Percentiles rank a stretch among this genome's conserved stretches.
These are phyloP conservation scores for Heliothis subflexa DNA, from an alignment of 1,140 invertebrate species.

Conservation along the genomic window DNA sequence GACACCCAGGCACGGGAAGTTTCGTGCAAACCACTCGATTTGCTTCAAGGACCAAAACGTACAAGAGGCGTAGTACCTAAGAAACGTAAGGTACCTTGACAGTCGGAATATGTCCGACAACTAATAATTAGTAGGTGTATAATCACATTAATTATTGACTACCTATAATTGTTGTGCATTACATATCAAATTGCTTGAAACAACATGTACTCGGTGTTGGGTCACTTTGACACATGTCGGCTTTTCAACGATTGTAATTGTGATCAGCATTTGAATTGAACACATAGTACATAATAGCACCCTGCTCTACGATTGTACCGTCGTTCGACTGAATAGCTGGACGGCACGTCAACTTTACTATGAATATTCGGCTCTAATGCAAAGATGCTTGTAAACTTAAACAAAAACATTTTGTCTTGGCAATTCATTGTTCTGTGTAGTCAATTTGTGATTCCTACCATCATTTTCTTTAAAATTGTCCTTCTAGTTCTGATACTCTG, in stretches of 20 bases:
- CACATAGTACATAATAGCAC: slow-evolving; percentile 66
- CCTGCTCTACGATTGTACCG: slow-evolving; percentile 58
- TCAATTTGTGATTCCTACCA: slow-evolving; percentile 75
- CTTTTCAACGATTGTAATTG: slow-evolving; percentile 41
- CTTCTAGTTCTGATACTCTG: slow-evolving; percentile 77
- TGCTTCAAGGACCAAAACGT: slow-evolving; percentile 61
- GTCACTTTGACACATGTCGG: slow-evolving; percentile 31
- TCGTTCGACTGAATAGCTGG: neutral
- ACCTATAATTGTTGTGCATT: slow-evolving; percentile 62
- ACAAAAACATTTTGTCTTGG: slow-evolving; percentile 55
- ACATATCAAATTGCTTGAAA: slow-evolving; percentile 73
- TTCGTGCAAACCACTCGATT: slow-evolving; percentile 41
- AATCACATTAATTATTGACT: slow-evolving; percentile 20
- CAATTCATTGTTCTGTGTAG: slow-evolving; percentile 71
- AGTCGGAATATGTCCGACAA: slow-evolving; percentile 36
- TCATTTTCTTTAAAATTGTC: slow-evolving; percentile 73
- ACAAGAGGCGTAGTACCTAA: slow-evolving; percentile 59
- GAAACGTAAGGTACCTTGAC: slow-evolving; percentile 42
- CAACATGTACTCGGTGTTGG: slow-evolving; percentile 24
- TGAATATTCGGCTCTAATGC: slow-evolving; percentile 49
- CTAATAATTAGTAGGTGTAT: slow-evolving; percentile 47
- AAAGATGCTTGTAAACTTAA: slow-evolving; percentile 34
- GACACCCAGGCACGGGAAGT: neutral
- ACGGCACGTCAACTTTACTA: slow-evolving; percentile 49
- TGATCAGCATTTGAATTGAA: slow-evolving; percentile 40